These are phyloP conservation scores for Mythimna pallens DNA, from an alignment of 2,888 invertebrate species.

Conservation along the genomic window DNA sequence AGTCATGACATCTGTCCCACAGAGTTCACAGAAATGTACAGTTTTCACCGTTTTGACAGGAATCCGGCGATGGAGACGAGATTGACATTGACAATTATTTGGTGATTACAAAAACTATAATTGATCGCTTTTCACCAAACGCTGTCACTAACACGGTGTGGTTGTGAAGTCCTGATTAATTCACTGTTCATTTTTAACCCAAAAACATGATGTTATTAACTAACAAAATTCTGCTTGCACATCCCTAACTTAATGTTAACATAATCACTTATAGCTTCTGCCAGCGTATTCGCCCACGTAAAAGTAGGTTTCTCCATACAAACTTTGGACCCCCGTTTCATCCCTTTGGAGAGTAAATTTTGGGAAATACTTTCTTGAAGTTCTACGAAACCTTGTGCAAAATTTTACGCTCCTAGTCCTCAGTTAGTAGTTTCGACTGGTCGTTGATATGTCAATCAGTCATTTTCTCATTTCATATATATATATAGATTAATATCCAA, in stretches of 20 bases:
- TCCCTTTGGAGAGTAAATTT: too few relatives aligned
- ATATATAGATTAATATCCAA: too few relatives aligned
- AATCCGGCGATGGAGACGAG: slow-evolving; percentile 87
- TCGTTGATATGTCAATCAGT: too few relatives aligned
- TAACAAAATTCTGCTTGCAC: slow-evolving; percentile 24
- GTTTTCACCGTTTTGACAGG: slow-evolving; percentile 84
- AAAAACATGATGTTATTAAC: neutral
- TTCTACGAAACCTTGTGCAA: too few relatives aligned
- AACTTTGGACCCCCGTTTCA: too few relatives aligned
- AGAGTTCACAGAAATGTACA: slow-evolving; percentile 64
- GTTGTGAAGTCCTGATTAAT: slow-evolving; percentile 52
- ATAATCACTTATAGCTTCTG: neutral
- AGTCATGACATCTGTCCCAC: slow-evolving; percentile 41
- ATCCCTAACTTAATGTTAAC: slow-evolving; percentile 10
- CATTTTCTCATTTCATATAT: too few relatives aligned
- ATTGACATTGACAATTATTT: slow-evolving; percentile 90
- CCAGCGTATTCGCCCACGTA: too few relatives aligned
- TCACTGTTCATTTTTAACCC: neutral
- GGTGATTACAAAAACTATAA: slow-evolving; percentile 82
- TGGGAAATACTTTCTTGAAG: too few relatives aligned
- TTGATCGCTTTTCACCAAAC: slow-evolving; percentile 70
- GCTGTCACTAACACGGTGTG: slow-evolving; percentile 62
- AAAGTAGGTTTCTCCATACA: too few relatives aligned
- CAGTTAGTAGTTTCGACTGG: too few relatives aligned
- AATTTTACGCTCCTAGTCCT: too few relatives aligned